Evolutionary conservation across 64 coral and sea anemone genomes (phyloP).

Genomic region (Anthopleura sola): DNA sequence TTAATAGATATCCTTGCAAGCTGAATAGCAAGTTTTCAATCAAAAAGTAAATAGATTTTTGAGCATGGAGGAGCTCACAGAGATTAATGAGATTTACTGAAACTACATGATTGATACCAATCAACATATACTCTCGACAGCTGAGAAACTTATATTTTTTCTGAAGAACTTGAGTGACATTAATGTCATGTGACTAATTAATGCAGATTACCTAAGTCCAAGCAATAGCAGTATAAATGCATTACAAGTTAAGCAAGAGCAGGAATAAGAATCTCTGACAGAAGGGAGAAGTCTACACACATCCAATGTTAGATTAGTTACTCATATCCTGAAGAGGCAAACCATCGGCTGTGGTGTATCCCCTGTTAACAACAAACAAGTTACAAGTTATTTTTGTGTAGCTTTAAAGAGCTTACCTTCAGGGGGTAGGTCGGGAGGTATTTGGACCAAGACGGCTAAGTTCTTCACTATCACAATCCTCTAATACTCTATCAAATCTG

Average conservation of each 20-base stretch:
- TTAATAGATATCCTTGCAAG: too few species aligned
- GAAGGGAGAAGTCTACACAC: not conserved
- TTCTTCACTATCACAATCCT: conserved; percentile 5
- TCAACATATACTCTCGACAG: too few species aligned
- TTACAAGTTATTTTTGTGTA: conserved; percentile 5
- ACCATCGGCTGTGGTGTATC: conserved; percentile 51
- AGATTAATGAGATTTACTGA: too few species aligned
- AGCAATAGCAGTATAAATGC: not conserved
- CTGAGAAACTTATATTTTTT: not conserved
- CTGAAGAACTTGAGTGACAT: too few species aligned
- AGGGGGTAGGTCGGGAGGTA: not conserved
- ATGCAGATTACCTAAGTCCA: not conserved
- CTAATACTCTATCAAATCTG: conserved; percentile 5
- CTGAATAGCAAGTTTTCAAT: too few species aligned
- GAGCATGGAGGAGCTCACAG: too few species aligned
- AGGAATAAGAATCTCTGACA: conserved; percentile 3
- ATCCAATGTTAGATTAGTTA: conserved; percentile 41
- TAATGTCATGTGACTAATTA: not conserved
- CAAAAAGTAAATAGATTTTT: too few species aligned
- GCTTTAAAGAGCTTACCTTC: not conserved
- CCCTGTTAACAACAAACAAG: conserved; percentile 65
- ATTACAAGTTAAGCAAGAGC: conserved; percentile 7
- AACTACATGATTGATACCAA: too few species aligned
- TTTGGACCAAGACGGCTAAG: not conserved
- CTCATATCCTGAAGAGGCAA: conserved; percentile 52